Percentiles rank a stretch among this genome's conserved stretches.
Conservation (phyloP, 2,113 vertebrate genomes). For the Mionectes macconnelli region DNA sequence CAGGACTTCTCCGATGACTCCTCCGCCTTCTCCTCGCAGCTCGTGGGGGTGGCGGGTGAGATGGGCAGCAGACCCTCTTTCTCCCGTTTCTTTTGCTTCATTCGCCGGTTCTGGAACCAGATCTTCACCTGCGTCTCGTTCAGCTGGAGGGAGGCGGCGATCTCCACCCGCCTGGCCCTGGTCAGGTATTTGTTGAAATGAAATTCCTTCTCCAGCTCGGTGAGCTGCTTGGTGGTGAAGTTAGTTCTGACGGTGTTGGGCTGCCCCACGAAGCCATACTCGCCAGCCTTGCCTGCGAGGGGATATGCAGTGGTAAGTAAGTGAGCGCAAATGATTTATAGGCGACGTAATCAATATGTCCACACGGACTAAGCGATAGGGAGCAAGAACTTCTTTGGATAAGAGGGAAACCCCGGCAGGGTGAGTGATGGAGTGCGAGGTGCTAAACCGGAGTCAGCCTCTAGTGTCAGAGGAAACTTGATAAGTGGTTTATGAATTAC, state of each 20-base stretch:
- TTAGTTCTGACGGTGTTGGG: conserved; percentile 94
- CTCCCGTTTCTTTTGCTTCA: conserved; percentile 99
- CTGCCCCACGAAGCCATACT: conserved; percentile 92
- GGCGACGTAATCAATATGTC: conserved; percentile 16
- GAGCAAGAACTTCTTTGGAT: conserved; percentile 29
- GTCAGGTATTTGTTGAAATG: conserved; percentile 99
- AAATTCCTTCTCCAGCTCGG: conserved; percentile 97
- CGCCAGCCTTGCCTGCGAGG: conserved; percentile 87
- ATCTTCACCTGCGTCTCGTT: conserved; percentile 99
- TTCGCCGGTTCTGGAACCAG: conserved; percentile 98
- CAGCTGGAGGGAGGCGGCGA: conserved; percentile 92
- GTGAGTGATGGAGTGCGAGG: conserved; percentile 65
- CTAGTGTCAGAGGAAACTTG: conserved; percentile 36
- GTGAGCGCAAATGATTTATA: conserved; percentile 18
- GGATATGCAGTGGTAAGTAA: not conserved
- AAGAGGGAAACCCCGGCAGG: not conserved
- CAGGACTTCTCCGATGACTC: conserved; percentile 90
- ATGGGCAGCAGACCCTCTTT: conserved; percentile 91
- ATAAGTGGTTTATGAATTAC: conserved; percentile 65
- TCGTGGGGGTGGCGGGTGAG: conserved; percentile 76
- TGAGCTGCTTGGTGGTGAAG: conserved; percentile 97
- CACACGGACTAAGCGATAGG: conserved; percentile 22
- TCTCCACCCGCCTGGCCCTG: conserved; percentile 91
- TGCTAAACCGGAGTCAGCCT: conserved; percentile 55
- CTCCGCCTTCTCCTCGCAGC: conserved; percentile 85